Evolutionary conservation across 1,140 invertebrate genomes (phyloP).

Genomic region (Leptestheria dahalacensis): DNA sequence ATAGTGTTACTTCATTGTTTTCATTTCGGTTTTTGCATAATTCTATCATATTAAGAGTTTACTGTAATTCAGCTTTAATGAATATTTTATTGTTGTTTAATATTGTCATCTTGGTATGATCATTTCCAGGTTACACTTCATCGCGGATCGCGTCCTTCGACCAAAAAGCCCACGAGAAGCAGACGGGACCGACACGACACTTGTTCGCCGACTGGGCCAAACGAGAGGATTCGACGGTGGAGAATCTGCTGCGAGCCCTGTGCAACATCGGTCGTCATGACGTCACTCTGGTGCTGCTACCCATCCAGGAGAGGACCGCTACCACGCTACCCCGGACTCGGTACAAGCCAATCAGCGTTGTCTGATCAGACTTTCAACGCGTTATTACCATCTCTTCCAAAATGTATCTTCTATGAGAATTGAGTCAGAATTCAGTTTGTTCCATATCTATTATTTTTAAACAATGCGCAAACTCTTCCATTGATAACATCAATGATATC

Average conservation of each 20-base stretch:
- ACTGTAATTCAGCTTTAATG: too few relatives aligned
- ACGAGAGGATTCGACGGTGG: constrained; percentile 10
- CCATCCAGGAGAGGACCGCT: constrained; percentile 1
- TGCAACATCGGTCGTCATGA: constrained; percentile 15
- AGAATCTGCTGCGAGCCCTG: constrained; percentile 8
- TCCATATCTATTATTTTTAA: too few relatives aligned
- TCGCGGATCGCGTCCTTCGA: constrained; percentile 12
- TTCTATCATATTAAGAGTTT: neutral
- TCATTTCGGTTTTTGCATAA: neutral
- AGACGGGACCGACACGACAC: constrained; percentile 8
- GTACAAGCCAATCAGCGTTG: constrained; percentile 5
- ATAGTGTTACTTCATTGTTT: neutral
- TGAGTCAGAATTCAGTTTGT: too few relatives aligned
- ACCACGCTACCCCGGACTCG: constrained; percentile 10
- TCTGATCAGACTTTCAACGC: neutral
- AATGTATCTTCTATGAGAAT: too few relatives aligned
- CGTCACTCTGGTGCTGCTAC: constrained; percentile 9
- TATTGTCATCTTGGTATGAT: too few relatives aligned
- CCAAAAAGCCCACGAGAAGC: constrained; percentile 14
- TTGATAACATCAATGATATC: too few relatives aligned
- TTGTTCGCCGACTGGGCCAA: constrained; percentile 16
- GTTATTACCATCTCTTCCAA: neutral
- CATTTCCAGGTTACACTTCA: constrained; percentile 15
- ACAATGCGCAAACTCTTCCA: too few relatives aligned
- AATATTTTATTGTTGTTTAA: too few relatives aligned